phyloP scores from a whole-genome alignment of 2,888 invertebrate species.

The Drosophila sordidula region DNA sequence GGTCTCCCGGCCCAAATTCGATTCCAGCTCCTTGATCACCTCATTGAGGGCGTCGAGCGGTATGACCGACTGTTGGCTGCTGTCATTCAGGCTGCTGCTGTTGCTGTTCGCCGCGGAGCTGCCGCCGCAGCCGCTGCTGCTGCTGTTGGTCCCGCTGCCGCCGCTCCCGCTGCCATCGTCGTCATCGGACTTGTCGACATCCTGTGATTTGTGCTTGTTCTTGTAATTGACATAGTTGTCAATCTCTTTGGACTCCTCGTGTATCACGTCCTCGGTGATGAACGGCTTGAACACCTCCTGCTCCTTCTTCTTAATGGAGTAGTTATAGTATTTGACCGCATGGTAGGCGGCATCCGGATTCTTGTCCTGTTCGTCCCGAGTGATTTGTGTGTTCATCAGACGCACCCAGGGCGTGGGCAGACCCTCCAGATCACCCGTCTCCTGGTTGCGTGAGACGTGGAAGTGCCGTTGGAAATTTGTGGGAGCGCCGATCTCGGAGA shows the following conservation, averaged over 20 bases:
- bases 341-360: constrained; percentile 96
- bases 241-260: constrained; percentile 93
- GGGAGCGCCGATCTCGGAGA: constrained; percentile 90
- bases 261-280: constrained; percentile 92
- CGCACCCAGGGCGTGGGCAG: constrained; percentile 93
- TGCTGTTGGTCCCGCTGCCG: constrained; percentile 69
- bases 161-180: constrained; percentile 85
- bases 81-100: constrained; percentile 82
- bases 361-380: constrained; percentile 93
- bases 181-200: constrained; percentile 83
- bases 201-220: constrained; percentile 89
- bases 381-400: constrained; percentile 92
- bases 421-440: constrained; percentile 94
- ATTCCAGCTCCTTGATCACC: constrained; percentile 82
- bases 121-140: constrained; percentile 72
- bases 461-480: constrained; percentile 94
- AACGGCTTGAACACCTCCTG: constrained; percentile 91
- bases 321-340: constrained; percentile 95
- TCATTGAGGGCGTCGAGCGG: constrained; percentile 75
- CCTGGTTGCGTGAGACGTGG: constrained; percentile 93
- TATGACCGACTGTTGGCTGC: constrained; percentile 75
- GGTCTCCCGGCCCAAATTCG: constrained; percentile 78
- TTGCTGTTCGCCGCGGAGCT: constrained; percentile 81
- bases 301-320: constrained; percentile 93
- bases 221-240: constrained; percentile 91